A percentile compares a stretch with the other conserved stretches of the same genome.
phyloP scores from a whole-genome alignment of 2,113 vertebrate genomes.

The Lamprotornis superbus region DNA sequence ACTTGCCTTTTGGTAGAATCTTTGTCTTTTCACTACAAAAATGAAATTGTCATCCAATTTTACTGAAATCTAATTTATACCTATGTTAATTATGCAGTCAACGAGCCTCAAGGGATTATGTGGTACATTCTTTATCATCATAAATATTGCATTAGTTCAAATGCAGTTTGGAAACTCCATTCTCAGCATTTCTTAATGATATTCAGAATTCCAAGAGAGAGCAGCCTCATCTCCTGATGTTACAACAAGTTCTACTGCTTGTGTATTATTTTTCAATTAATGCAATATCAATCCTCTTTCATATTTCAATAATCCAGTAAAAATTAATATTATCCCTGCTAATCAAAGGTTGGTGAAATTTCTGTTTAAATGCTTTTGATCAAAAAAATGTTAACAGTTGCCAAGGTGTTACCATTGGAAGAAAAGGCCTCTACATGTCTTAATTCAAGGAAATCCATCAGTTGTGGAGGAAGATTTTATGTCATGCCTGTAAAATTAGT shows the following conservation, averaged over 20 bases:
- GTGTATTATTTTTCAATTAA: background rate
- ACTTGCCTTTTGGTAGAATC: background rate
- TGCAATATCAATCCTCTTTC: background rate
- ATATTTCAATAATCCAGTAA: background rate
- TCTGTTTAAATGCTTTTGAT: background rate
- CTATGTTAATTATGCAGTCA: conserved; percentile 34
- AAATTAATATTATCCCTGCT: background rate
- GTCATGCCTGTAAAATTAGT: background rate
- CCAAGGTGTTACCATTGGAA: background rate
- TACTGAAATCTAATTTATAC: conserved; percentile 53
- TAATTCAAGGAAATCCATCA: background rate
- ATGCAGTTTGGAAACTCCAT: conserved; percentile 30
- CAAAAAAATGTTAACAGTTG: background rate
- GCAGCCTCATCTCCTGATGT: background rate
- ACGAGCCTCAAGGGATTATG: background rate
- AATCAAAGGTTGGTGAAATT: background rate
- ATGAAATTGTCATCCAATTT: conserved; percentile 1
- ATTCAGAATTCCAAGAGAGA: conserved; percentile 18
- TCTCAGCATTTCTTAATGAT: conserved; percentile 47
- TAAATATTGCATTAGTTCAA: conserved; percentile 59
- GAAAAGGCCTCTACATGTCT: background rate
- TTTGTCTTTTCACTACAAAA: background rate
- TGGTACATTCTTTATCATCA: conserved; percentile 39
- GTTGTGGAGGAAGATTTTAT: background rate
- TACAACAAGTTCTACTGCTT: background rate